Conservation (phyloP, 1,140 invertebrate species). For the Trigoniulus corallinus region DNA sequence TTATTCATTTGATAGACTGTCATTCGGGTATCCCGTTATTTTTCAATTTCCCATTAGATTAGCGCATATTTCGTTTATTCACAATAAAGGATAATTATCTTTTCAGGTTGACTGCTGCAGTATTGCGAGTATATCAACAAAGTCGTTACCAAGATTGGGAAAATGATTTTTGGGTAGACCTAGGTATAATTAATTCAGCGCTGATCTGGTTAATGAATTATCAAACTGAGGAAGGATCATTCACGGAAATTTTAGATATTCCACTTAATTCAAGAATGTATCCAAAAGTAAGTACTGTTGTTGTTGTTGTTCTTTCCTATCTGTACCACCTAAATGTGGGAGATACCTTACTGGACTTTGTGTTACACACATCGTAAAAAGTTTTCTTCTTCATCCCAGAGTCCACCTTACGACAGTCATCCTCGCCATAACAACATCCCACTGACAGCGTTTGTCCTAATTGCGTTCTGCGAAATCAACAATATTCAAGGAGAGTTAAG, state of each 20-base stretch:
- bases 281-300: conserved; percentile 16
- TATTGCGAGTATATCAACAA: conserved; percentile 25
- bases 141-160: conserved; percentile 37
- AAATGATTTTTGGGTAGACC: conserved; percentile 30
- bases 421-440: conserved; percentile 20
- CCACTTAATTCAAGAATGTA: conserved; percentile 19
- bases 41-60: too few relatives aligned
- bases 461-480: conserved; percentile 26
- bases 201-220: conserved; percentile 28
- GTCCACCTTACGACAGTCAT: too few relatives aligned
- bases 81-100: too few relatives aligned
- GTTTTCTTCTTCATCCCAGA: too few relatives aligned
- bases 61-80: too few relatives aligned
- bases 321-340: too few relatives aligned
- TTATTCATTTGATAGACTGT: too few relatives aligned
- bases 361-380: too few relatives aligned
- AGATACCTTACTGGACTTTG: too few relatives aligned
- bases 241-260: conserved; percentile 38
- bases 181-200: conserved; percentile 21
- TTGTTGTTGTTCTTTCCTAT: too few relatives aligned
- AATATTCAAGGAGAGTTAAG: conserved; percentile 21
- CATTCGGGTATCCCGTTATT: too few relatives aligned
- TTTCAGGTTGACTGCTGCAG: conserved; percentile 32
- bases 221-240: conserved; percentile 28
- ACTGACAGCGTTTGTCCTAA: conserved; percentile 34